Conservation (phyloP, 2,797 vertebrate genomes). For the Pitangus sulphuratus region DNA sequence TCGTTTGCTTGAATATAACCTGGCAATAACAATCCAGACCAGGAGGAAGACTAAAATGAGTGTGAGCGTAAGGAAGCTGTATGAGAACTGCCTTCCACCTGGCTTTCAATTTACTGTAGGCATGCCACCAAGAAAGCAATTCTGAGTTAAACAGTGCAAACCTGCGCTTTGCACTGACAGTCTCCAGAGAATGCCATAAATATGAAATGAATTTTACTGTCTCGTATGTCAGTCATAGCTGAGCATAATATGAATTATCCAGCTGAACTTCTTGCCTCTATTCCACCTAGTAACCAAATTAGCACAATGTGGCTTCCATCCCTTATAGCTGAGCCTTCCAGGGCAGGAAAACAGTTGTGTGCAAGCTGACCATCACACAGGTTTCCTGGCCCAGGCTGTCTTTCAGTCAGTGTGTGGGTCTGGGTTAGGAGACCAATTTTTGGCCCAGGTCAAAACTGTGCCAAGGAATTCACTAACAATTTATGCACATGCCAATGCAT, state of each 20-base stretch:
- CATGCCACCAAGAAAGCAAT: neutral
- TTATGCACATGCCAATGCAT: neutral
- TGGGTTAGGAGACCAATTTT: neutral
- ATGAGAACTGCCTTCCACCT: neutral
- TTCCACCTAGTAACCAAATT: neutral
- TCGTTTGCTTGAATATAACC: neutral
- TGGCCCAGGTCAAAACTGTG: neutral
- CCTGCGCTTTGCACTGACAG: neutral
- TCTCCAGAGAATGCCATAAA: neutral
- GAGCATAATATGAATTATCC: neutral
- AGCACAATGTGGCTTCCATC: neutral
- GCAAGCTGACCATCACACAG: neutral
- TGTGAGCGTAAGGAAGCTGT: neutral
- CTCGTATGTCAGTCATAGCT: neutral
- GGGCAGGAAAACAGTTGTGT: neutral
- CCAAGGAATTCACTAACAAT: neutral
- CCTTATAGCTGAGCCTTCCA: accelerated
- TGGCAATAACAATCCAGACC: neutral
- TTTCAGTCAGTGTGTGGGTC: neutral
- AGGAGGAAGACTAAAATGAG: neutral
- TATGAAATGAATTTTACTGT: neutral
- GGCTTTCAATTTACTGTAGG: conserved; percentile 2
- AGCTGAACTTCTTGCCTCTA: neutral
- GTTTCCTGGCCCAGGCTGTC: neutral
- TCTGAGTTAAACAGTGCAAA: neutral